Percentiles rank a stretch among this genome's conserved stretches.
These are phyloP conservation scores for Brachionus koreanus DNA, from an alignment of 1,140 invertebrate species.

Conservation along the genomic window DNA sequence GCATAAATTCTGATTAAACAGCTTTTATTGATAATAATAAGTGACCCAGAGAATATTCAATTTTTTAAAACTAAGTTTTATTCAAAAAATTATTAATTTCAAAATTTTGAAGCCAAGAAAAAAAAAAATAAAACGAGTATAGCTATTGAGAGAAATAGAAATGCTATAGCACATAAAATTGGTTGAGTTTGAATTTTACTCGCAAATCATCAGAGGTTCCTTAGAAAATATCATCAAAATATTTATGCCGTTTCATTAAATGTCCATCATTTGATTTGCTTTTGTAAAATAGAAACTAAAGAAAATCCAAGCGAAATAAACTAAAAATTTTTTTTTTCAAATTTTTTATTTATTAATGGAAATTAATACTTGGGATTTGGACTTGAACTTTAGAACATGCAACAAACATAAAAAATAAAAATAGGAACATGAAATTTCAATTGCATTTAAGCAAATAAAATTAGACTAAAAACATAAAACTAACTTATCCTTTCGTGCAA, in stretches of 20 bases:
- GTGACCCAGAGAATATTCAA: no score
- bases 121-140: no score
- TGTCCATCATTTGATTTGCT: constrained; percentile 36
- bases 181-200: neutral
- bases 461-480: neutral
- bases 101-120: no score
- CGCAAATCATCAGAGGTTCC: constrained; percentile 38
- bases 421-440: neutral
- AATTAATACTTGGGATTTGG: neutral
- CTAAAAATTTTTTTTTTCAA: neutral
- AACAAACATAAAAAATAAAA: neutral
- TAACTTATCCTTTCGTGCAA: constrained; percentile 1
- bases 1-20: no score
- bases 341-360: neutral
- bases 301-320: neutral
- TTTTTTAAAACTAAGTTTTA: no score
- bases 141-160: no score
- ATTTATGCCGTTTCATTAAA: constrained; percentile 14
- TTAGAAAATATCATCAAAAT: constrained; percentile 41
- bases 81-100: no score
- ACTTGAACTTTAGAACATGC: neutral
- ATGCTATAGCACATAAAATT: no score
- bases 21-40: no score
- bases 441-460: neutral
- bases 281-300: neutral